Percentiles rank a stretch among this genome's conserved stretches.
Conservation (phyloP, 2,113 vertebrate species). For the Desmodus rotundus region DNA sequence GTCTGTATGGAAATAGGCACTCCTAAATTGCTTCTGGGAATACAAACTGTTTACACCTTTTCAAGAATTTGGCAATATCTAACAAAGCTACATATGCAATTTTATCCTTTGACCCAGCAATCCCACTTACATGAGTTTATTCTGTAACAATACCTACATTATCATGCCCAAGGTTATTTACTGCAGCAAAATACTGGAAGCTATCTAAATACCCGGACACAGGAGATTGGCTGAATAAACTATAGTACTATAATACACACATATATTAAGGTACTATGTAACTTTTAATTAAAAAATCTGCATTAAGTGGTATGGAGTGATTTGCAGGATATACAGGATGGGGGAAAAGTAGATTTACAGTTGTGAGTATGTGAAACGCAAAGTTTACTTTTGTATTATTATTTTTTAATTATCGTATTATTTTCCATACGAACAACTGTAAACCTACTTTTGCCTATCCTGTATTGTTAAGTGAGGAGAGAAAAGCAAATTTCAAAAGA, state of each 20-base stretch:
- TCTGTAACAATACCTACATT: neutral
- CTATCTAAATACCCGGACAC: neutral
- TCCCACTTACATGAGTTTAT: neutral
- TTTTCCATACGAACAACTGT: too few relatives aligned
- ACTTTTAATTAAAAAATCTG: neutral
- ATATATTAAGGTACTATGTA: neutral
- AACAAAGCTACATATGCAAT: neutral
- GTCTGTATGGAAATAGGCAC: neutral
- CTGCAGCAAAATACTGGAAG: neutral
- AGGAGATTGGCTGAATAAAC: neutral
- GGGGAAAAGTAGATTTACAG: neutral
- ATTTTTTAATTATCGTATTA: too few relatives aligned
- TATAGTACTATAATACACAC: neutral
- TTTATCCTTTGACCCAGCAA: neutral
- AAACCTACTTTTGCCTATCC: too few relatives aligned
- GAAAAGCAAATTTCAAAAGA: neutral
- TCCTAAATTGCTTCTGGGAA: neutral
- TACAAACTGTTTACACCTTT: neutral
- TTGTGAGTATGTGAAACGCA: too few relatives aligned
- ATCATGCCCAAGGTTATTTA: neutral
- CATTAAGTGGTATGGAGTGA: constrained; percentile 1
- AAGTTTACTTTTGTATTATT: too few relatives aligned
- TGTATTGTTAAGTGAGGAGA: neutral
- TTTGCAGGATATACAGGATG: neutral
- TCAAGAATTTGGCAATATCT: neutral